A percentile compares a stretch with the other conserved stretches of the same genome.
Evolutionary conservation across 1,140 invertebrate species (phyloP).

Genomic region (Aphaenogaster floridana): DNA sequence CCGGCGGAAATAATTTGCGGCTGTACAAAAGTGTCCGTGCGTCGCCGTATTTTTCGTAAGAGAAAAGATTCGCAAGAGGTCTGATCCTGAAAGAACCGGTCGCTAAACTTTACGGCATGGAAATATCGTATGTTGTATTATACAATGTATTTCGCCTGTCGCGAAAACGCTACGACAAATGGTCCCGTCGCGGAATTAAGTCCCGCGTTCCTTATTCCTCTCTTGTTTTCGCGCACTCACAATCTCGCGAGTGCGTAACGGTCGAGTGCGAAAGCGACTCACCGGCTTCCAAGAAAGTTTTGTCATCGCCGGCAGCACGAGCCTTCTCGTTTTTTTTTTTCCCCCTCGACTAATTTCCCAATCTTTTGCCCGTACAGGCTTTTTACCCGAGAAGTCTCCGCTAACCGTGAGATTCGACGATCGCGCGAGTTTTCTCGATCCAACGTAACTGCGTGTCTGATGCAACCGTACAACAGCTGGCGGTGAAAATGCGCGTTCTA

Average conservation of each 20-base stretch:
- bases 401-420: slow-evolving; percentile 62
- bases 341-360: slow-evolving; percentile 48
- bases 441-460: slow-evolving; percentile 13
- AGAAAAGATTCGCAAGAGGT: not conserved
- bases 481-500: slow-evolving; percentile 50
- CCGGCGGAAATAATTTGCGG: slow-evolving; percentile 47
- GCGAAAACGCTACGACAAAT: not conserved
- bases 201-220: not conserved
- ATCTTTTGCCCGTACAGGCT: slow-evolving; percentile 34
- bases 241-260: not conserved
- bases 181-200: not conserved
- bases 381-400: slow-evolving; percentile 29
- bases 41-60: not conserved
- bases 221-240: not conserved
- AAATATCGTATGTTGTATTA: slow-evolving; percentile 26
- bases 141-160: slow-evolving; percentile 1
- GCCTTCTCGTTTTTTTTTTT: slow-evolving; percentile 53
- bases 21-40: not conserved
- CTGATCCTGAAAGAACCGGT: not conserved
- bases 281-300: slow-evolving; percentile 66
- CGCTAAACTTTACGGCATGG: not conserved
- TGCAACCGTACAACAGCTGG: slow-evolving; percentile 11
- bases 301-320: slow-evolving; percentile 42
- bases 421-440: slow-evolving; percentile 45
- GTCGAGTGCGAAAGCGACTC: slow-evolving; percentile 47